Percentiles rank a stretch among this genome's conserved stretches.
phyloP scores from a whole-genome alignment of 2,113 vertebrate species.

The Melozone crissalis region DNA sequence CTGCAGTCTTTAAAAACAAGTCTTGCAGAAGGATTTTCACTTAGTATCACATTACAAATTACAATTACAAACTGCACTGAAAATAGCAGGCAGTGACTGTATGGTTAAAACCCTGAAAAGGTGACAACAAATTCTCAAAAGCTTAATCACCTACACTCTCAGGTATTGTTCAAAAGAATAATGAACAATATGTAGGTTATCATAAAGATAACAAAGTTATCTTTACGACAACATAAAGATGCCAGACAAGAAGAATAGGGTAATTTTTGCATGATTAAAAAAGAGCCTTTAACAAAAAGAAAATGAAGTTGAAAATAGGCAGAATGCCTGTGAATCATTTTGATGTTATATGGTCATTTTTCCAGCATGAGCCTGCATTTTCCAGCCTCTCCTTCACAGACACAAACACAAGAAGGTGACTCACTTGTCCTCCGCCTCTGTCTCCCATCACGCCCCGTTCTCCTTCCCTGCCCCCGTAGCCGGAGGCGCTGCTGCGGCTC shows the following conservation, averaged over 20 bases:
- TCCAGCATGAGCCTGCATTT: background rate
- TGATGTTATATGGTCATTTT: background rate
- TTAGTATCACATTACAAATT: background rate
- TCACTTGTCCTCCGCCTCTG: conserved; percentile 81
- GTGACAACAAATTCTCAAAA: background rate
- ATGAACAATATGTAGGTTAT: no score
- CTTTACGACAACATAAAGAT: background rate
- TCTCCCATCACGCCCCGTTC: conserved; percentile 82
- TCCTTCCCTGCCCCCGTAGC: conserved; percentile 82
- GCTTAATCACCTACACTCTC: background rate
- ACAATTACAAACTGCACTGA: background rate
- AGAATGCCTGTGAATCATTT: background rate
- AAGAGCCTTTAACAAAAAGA: background rate
- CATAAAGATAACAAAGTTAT: no score
- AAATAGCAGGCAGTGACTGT: background rate
- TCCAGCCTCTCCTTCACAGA: background rate
- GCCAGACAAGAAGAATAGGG: background rate
- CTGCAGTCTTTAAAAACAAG: background rate
- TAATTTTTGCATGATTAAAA: background rate
- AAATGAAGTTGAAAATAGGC: background rate
- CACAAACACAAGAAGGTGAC: background rate
- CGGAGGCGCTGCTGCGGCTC: conserved; percentile 79
- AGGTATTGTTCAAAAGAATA: background rate
- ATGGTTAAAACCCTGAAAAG: background rate
- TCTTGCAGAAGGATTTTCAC: background rate